Conservation (phyloP, 2,113 vertebrate species). For the Malurus elegans region DNA sequence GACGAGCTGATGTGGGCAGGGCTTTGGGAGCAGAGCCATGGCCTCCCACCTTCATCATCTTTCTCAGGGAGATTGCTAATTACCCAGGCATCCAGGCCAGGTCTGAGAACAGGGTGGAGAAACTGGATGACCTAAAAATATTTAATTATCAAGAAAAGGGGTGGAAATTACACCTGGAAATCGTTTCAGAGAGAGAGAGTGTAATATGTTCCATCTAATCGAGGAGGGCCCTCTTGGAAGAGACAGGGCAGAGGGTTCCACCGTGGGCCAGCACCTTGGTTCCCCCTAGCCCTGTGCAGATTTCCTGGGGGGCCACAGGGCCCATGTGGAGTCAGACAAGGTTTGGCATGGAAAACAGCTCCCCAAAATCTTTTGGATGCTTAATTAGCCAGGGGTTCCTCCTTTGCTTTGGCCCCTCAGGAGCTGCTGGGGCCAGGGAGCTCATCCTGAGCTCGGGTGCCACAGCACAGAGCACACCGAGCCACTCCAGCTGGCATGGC, state of each 20-base stretch:
- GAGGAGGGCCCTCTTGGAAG: background rate
- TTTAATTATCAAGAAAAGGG: slow-evolving; percentile 15
- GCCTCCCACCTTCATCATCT: background rate
- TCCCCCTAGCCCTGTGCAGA: background rate
- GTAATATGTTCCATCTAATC: background rate
- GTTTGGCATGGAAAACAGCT: background rate
- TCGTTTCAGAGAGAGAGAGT: background rate
- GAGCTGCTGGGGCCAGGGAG: background rate
- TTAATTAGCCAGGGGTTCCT: background rate
- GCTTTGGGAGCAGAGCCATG: background rate
- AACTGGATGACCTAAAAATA: slow-evolving; percentile 29
- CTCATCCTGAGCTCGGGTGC: accelerated
- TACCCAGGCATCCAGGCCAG: slow-evolving; percentile 25
- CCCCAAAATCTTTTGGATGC: background rate
- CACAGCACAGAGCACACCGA: accelerated
- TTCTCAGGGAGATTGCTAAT: slow-evolving; percentile 13
- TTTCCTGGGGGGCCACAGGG: background rate
- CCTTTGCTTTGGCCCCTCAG: background rate
- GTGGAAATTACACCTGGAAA: background rate
- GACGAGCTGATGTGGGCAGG: background rate
- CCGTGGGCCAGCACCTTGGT: background rate
- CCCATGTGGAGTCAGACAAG: background rate
- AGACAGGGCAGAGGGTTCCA: background rate
- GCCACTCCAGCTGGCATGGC: background rate
- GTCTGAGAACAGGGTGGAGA: slow-evolving; percentile 1